These are phyloP conservation scores for Urocynchramus pylzowi DNA, from an alignment of 2,113 vertebrate genomes.

Conservation along the genomic window DNA sequence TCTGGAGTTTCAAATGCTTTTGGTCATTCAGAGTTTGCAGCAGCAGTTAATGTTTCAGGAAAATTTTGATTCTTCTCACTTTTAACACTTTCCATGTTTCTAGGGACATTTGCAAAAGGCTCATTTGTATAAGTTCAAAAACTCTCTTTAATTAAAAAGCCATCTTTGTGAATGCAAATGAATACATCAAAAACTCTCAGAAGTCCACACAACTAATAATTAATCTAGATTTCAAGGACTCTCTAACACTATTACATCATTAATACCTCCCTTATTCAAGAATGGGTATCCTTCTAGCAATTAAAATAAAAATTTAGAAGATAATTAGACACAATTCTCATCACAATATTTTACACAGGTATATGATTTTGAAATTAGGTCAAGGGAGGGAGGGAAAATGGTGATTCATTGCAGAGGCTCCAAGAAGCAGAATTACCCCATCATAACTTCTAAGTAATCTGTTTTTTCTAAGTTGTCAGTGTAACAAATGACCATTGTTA, in stretches of 20 bases:
- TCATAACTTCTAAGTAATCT: slow-evolving; percentile 72
- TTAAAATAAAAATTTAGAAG: slow-evolving; percentile 65
- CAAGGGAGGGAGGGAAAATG: slow-evolving; percentile 66
- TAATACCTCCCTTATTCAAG: slow-evolving; percentile 52
- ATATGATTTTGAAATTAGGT: slow-evolving; percentile 77
- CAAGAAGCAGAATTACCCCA: slow-evolving; percentile 71
- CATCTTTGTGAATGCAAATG: slow-evolving; percentile 59
- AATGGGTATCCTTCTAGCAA: slow-evolving; percentile 67
- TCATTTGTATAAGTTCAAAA: slow-evolving; percentile 53
- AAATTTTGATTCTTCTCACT: background rate
- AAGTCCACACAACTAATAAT: slow-evolving; percentile 64
- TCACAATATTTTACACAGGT: slow-evolving; percentile 73
- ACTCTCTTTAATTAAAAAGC: slow-evolving; percentile 58
- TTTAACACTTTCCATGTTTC: slow-evolving; percentile 41
- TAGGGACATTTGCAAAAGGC: slow-evolving; percentile 22
- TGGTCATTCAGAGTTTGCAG: background rate
- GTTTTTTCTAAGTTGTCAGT: slow-evolving; percentile 71
- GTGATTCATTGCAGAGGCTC: slow-evolving; percentile 68
- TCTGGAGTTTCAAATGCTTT: background rate
- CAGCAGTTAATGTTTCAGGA: background rate
- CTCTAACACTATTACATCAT: slow-evolving; percentile 59
- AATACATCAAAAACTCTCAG: slow-evolving; percentile 63
- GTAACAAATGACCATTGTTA: slow-evolving; percentile 62
- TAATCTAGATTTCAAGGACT: slow-evolving; percentile 63
- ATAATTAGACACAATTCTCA: slow-evolving; percentile 72